phyloP scores from a whole-genome alignment of 1,140 invertebrate species.

The Anastrepha ludens region DNA sequence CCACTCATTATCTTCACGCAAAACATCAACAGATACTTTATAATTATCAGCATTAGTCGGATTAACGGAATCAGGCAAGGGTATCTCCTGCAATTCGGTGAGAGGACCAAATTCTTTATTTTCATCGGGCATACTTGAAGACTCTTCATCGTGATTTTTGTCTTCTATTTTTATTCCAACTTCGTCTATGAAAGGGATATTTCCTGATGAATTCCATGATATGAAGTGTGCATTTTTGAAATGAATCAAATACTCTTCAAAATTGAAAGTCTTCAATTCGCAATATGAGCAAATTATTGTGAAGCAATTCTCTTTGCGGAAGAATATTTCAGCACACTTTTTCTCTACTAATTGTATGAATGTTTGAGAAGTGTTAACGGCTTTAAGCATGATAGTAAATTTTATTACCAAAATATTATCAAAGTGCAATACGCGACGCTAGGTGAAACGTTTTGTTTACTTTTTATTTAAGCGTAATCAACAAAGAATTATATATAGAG shows the following conservation, averaged over 20 bases:
- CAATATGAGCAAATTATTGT: slow-evolving; percentile 68
- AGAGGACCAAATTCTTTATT: background rate
- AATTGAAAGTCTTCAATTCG: slow-evolving; percentile 68
- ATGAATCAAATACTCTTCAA: slow-evolving; percentile 67
- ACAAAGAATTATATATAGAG: background rate
- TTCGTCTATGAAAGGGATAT: background rate
- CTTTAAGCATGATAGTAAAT: slow-evolving; percentile 9
- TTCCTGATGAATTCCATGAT: background rate
- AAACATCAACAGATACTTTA: background rate
- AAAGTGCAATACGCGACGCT: background rate
- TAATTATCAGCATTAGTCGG: background rate
- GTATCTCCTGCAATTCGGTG: background rate
- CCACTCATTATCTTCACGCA: background rate
- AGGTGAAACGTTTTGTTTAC: background rate
- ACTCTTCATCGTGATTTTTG: background rate
- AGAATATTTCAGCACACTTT: slow-evolving; percentile 56
- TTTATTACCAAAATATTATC: background rate
- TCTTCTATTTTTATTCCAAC: slow-evolving; percentile 53
- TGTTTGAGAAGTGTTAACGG: background rate
- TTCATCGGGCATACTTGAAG: background rate
- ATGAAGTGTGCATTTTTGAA: slow-evolving; percentile 65
- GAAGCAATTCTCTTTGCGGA: slow-evolving; percentile 64
- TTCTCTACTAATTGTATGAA: slow-evolving; percentile 2
- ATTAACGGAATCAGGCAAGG: background rate
- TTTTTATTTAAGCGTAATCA: background rate